Evolutionary conservation across 1,140 invertebrate genomes (phyloP), one percentile per base, ranked within the genome.

Genomic region (Trichonephila inaurata): DNA sequence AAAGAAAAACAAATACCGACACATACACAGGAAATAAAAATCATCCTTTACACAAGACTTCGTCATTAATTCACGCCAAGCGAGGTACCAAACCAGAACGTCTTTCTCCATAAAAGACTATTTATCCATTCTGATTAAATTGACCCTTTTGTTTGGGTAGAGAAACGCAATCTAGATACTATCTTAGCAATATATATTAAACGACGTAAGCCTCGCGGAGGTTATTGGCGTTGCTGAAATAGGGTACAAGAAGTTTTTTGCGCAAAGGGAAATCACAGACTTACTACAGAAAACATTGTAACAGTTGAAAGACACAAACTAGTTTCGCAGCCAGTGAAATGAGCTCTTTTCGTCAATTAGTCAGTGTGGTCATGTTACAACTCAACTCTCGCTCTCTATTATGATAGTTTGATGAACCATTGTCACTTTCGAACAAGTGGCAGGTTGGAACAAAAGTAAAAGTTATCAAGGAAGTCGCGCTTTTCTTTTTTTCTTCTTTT

Each of bases 351-450:
- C 83, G 83, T n/a, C 83, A 58, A 85, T 60, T 85, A 60, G 58
- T 18, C 44, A 60, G 58, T 21, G 83, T 21, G 83, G 51, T 85
- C 51, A 60, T 85, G n/a, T 85, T 85, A 85, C 83, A 61, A 18
- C 33, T 77, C 72, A 77, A 40, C 72, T 85, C 44, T 61, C 51
- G 51, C 8, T 77, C 7, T 60, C n/a, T 60, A 60, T 85, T 85
- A 85, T 85, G 60, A 4, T 4, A 60, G 24, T n/a, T 24, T 85
- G 83, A 85, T 85, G 58, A 51, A 51, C 83, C 58, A 85, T 85
- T 85, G 83, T 85, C 83, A 85, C 83, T 85, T 61, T 85, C 83
- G 58, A 60, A 60, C 28, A 28, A 77, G 24, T 77, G 2, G 72
- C 72, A 33, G 72, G 28, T 77, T 24, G 33, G 33, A 77, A 77